phyloP scores from a whole-genome alignment of 2,113 vertebrate genomes.

The Noturus placidus region DNA sequence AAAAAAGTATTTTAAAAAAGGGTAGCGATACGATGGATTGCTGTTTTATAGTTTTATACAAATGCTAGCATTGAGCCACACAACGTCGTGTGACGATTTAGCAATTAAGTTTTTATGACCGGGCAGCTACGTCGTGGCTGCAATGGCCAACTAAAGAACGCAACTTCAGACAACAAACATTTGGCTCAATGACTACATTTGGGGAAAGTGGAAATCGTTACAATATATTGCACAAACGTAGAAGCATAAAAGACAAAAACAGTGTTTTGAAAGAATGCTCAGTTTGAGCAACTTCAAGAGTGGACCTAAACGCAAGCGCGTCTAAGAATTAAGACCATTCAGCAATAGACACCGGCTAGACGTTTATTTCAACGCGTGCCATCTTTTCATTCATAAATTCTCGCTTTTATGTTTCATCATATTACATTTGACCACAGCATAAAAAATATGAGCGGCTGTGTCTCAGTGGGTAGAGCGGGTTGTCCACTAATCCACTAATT shows the following conservation, averaged over 20 bases:
- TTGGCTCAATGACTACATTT: neutral
- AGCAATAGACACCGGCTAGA: too few species aligned
- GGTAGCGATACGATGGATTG: neutral
- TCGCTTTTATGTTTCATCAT: too few species aligned
- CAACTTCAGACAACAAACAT: neutral
- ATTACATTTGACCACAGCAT: too few species aligned
- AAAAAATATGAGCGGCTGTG: too few species aligned
- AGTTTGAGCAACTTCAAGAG: neutral
- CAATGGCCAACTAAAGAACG: too few species aligned
- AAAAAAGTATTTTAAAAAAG: neutral
- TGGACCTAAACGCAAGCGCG: too few species aligned
- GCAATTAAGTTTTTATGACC: neutral
- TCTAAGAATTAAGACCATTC: too few species aligned
- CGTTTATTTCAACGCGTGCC: too few species aligned
- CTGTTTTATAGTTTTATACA: neutral
- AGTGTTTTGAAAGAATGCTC: neutral
- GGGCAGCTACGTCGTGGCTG: neutral
- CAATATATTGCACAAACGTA: neutral
- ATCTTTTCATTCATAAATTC: too few species aligned
- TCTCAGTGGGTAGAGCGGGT: too few species aligned
- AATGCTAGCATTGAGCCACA: neutral
- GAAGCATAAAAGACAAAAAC: neutral
- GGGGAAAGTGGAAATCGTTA: too few species aligned
- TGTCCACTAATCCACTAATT: too few species aligned
- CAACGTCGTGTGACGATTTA: neutral